A percentile compares a stretch with the other conserved stretches of the same genome.
phyloP scores from a whole-genome alignment of 2,888 invertebrate species.

The Carcina quercana region DNA sequence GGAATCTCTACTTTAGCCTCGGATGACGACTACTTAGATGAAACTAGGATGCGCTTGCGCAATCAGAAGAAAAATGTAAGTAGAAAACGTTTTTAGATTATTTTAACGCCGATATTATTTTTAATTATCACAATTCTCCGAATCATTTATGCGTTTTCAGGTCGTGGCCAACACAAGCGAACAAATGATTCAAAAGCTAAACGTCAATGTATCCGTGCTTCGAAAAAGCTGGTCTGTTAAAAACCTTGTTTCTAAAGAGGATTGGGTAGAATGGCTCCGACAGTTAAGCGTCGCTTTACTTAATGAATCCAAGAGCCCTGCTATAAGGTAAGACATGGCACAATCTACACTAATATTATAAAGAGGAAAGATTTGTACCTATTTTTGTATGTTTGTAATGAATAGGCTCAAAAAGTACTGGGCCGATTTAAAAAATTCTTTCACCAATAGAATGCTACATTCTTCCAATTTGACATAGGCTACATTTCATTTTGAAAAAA shows the following conservation, averaged over 20 bases:
- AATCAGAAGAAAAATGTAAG: conserved; percentile 82
- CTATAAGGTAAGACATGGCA: conserved; percentile 74
- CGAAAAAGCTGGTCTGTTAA: conserved; percentile 92
- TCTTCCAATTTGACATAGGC: no score
- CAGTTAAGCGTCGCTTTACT: conserved; percentile 92
- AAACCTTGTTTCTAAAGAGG: conserved; percentile 94
- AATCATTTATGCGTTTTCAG: conserved; percentile 25
- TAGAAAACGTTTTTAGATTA: conserved; percentile 3
- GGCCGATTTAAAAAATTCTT: no score
- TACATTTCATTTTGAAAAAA: no score
- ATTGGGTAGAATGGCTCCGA: conserved; percentile 98
- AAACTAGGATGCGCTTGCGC: conserved; percentile 77
- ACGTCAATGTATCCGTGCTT: conserved; percentile 86
- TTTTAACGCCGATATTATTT: neutral
- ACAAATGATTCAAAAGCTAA: conserved; percentile 83
- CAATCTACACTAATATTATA: neutral
- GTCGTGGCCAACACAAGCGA: conserved; percentile 39
- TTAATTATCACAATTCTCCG: neutral
- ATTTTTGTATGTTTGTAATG: no score
- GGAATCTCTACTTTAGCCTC: conserved; percentile 84
- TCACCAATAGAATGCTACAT: no score
- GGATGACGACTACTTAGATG: conserved; percentile 82
- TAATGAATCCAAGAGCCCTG: conserved; percentile 96
- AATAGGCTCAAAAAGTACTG: no score
- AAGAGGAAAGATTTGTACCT: neutral